phyloP scores from a whole-genome alignment of 2,888 invertebrate species.

The Drosophila multiciliata region DNA sequence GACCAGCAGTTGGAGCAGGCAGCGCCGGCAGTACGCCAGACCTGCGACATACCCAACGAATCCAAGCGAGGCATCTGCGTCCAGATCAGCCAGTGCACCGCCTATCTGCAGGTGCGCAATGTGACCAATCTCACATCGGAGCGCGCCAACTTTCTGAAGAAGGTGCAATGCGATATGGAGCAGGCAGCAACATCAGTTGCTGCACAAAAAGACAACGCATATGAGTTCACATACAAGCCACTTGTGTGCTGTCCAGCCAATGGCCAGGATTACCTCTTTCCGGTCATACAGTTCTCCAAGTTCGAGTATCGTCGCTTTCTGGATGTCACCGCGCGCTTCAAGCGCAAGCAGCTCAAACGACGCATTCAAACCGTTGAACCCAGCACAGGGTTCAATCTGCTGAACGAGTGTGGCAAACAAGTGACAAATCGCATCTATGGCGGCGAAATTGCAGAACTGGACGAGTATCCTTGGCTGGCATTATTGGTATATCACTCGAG shows the following conservation, averaged over 20 bases:
- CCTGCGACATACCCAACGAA: conserved; percentile 84
- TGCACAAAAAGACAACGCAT: neutral
- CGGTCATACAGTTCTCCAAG: conserved; percentile 79
- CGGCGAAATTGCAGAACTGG: conserved; percentile 87
- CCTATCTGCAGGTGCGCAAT: conserved; percentile 82
- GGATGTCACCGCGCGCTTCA: conserved; percentile 74
- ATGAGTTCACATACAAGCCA: conserved; percentile 45
- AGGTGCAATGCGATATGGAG: conserved; percentile 81
- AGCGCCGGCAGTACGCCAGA: conserved; percentile 22
- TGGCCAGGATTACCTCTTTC: conserved; percentile 79
- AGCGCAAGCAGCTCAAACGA: conserved; percentile 82
- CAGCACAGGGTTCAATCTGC: conserved; percentile 73
- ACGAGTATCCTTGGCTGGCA: conserved; percentile 89
- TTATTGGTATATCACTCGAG: conserved; percentile 87
- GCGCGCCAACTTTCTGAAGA: conserved; percentile 82
- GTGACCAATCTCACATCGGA: conserved; percentile 78
- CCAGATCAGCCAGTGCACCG: conserved; percentile 73
- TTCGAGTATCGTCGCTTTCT: conserved; percentile 74
- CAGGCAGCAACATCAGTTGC: neutral
- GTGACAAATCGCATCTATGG: conserved; percentile 88
- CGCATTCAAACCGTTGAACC: conserved; percentile 82
- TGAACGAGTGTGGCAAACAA: conserved; percentile 86
- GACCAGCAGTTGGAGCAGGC: conserved; percentile 4
- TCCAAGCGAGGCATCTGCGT: conserved; percentile 81
- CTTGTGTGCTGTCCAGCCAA: conserved; percentile 83